Conservation (phyloP, 2,797 vertebrate genomes). For the Chanos chanos region DNA sequence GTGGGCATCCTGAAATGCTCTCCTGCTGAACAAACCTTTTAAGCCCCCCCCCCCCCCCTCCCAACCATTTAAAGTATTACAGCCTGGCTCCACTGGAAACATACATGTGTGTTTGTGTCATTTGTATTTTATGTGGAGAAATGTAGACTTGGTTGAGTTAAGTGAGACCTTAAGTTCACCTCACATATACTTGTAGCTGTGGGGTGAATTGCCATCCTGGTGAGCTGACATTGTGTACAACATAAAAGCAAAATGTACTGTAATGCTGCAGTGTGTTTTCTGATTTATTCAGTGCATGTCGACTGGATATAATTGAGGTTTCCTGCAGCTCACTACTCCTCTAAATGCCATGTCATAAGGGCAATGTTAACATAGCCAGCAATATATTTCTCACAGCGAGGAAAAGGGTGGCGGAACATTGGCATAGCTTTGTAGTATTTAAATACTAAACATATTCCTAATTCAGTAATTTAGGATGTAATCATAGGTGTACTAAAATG, state of each 20-base stretch:
- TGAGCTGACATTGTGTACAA: conserved; percentile 13
- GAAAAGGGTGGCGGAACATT: too few relatives aligned
- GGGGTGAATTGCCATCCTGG: conserved; percentile 12
- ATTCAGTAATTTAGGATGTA: too few relatives aligned
- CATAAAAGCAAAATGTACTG: background rate
- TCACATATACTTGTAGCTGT: conserved; percentile 12
- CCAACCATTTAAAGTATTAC: background rate
- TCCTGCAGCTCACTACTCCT: conserved; percentile 65
- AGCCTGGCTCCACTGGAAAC: background rate
- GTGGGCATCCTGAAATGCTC: too few relatives aligned
- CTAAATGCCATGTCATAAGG: conserved; percentile 71
- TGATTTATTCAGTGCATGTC: conserved; percentile 63
- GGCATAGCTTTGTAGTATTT: too few relatives aligned
- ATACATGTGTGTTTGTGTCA: conserved; percentile 4
- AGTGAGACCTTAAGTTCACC: conserved; percentile 12
- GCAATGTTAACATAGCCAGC: conserved; percentile 65
- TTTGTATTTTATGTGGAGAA: conserved; percentile 27
- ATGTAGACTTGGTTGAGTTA: conserved; percentile 27
- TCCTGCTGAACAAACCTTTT: too few relatives aligned
- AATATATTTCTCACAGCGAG: too few relatives aligned
- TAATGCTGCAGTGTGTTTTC: background rate
- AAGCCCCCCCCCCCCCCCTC: background rate
- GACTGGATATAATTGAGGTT: conserved; percentile 70
- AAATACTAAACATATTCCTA: too few relatives aligned
- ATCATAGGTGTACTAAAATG: too few relatives aligned